Evolutionary conservation across 2,888 invertebrate genomes (phyloP).

Genomic region (Lysandra coridon): DNA sequence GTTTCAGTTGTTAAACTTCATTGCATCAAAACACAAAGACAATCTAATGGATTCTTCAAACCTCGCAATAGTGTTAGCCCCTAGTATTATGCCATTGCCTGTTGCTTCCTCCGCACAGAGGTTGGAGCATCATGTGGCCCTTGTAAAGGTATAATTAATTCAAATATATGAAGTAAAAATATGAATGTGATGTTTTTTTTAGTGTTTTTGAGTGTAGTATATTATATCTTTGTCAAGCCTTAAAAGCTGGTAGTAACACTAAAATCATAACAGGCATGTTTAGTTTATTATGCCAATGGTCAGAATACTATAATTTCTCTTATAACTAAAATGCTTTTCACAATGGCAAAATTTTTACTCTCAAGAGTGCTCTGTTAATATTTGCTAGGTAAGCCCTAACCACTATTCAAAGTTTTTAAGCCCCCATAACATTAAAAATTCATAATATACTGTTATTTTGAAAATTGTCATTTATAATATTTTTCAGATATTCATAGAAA

Average conservation of each 20-base stretch:
- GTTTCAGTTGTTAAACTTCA: constrained; percentile 83
- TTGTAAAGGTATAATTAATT: constrained; percentile 81
- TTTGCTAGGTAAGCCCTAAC: too few species aligned
- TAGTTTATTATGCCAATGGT: too few species aligned
- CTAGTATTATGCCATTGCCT: constrained; percentile 91
- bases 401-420: too few species aligned
- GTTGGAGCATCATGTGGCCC: constrained; percentile 84
- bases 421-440: too few species aligned
- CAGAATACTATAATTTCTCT: too few species aligned
- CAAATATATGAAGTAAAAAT: background rate
- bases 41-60: constrained; percentile 93
- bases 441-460: background rate
- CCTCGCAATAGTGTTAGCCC: constrained; percentile 91
- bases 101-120: constrained; percentile 83
- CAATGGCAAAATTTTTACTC: too few species aligned
- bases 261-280: too few species aligned
- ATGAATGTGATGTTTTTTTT: background rate
- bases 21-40: constrained; percentile 83
- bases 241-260: too few species aligned
- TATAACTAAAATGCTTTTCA: too few species aligned
- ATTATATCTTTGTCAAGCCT: too few species aligned
- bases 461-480: constrained; percentile 27
- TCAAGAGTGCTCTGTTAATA: too few species aligned
- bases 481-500: constrained; percentile 86
- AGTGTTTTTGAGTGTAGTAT: too few species aligned